A percentile compares a stretch with the other conserved stretches of the same genome.
phyloP scores from a whole-genome alignment of 2,888 invertebrate species.

The Lycocerus yunnanus region DNA sequence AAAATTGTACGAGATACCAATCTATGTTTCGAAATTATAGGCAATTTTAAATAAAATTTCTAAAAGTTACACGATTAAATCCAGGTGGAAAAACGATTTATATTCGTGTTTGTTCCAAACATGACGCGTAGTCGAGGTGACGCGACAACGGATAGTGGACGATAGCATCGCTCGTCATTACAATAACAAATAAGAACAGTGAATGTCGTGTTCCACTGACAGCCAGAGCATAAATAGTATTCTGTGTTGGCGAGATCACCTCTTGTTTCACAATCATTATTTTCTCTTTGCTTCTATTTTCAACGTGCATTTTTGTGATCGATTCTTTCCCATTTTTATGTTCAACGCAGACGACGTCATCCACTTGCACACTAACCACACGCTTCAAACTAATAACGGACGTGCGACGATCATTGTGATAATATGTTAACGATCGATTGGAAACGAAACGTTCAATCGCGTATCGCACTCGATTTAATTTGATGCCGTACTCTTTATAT shows the following conservation, averaged over 20 bases:
- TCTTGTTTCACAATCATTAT: slow-evolving; percentile 27
- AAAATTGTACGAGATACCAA: neutral
- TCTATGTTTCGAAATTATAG: neutral
- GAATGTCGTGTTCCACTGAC: slow-evolving; percentile 48
- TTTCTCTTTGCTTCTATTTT: slow-evolving; percentile 27
- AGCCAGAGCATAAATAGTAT: slow-evolving; percentile 49
- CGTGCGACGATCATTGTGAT: too few relatives aligned
- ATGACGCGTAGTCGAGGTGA: slow-evolving; percentile 50
- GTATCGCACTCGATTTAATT: neutral
- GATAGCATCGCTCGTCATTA: slow-evolving; percentile 55
- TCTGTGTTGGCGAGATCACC: slow-evolving; percentile 38
- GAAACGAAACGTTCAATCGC: too few relatives aligned
- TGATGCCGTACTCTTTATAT: neutral
- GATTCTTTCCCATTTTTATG: neutral
- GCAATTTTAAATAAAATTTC: neutral
- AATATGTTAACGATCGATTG: too few relatives aligned
- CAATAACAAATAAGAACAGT: slow-evolving; percentile 57
- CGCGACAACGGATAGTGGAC: slow-evolving; percentile 51
- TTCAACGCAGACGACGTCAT: neutral
- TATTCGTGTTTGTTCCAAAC: slow-evolving; percentile 42
- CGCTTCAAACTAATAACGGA: neutral
- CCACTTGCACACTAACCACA: neutral
- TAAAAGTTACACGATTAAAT: slow-evolving; percentile 25
- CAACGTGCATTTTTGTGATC: slow-evolving; percentile 6
- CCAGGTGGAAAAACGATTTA: slow-evolving; percentile 31